Base-by-base conservation (phyloP, 2,113 vertebrate genomes). In the Pogonocichla stellata region DNA sequence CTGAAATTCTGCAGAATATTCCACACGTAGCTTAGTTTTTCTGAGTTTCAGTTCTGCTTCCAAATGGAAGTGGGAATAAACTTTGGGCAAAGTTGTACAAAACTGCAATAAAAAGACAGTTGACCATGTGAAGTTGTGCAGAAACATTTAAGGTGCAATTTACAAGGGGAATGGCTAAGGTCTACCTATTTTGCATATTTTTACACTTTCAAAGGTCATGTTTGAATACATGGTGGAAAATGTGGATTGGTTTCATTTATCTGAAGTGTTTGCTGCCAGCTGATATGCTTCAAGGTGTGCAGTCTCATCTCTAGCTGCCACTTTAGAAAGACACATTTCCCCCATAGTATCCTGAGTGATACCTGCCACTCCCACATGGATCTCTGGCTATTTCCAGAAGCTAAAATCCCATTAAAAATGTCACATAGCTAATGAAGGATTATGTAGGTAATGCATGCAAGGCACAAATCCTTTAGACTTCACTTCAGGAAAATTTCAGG, bases 1-100 rank as follows among this genome's bases (percentile, higher is more conserved):
- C 24, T 3, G 1, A 77, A 80, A 65, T 48, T 80, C 20, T 77
- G 54, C 17, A 56, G 42, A 77, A 70, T 7, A 42, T 45, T 86
- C 88, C 33, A 50, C 36, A 31, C 1, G 18, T 12, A 70, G 12
- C 42, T 90, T 33, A 23, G 13, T 42, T 88, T 91, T 78, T 70
- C 3, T 0, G 6, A 67, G n/a, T 87, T 91, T 67, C 53, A 64
- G 5, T 47, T 86, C 51, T 0, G 0, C 40, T 93, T 93, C 24
- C 40, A 80, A 19, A 42, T 28, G 34, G 33, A 74, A 62, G 8
- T 5, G 33, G 34, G 34, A 86, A 78, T 51, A 77, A 67, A 64
- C 48, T 71, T 64, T 19, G 36, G 20, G 17, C 40, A 6, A 71
- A 51, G 5, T 36, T 31, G 14, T 71, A 13, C 22, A 36, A 69